Evolutionary conservation across 1,140 invertebrate species (phyloP), one percentile per base, ranked within the genome.

Genomic region (Colletes latitarsis): DNA sequence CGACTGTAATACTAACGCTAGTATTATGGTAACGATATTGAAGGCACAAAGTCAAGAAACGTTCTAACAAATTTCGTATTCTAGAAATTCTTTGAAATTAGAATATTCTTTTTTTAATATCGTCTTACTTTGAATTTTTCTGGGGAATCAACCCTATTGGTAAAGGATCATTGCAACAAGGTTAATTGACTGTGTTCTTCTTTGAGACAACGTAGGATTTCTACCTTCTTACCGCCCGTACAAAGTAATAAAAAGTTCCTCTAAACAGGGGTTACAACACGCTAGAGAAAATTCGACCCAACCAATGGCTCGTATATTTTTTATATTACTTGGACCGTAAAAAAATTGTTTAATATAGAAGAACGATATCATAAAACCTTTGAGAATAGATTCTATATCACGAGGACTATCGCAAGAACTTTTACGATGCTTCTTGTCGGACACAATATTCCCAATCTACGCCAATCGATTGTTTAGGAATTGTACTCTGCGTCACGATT

Each of bases 281-380:
- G 60, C 19, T 12, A 14, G 12, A 43, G 62, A 15, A 43, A 64
- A 43, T 64, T 41, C 62, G 30, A 64, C 4, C 0, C 62, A 43
- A 15, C 30, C 62, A 19, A 64, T 64, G 41, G 41, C 30, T 41
- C 62, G 62, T 64, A 64, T 64, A 64, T n/a, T 41, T 64, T 41
- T 41, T 43, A 43, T 19, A 64, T 14, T 6, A 43, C 15, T 8
- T 2, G 15, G 41, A 3, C 39, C 62, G 41, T 64, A 43, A 64
- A 43, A 39, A 64, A 39, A 43, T 64, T 64, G 21, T 41, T 43
- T 43, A 64, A 41, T 43, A 64, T 41, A 39, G 12, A 58, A 19
- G 17, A 58, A 58, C 57, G 17, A 19, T 58, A 58, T 8, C 57
- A 19, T 58, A 58, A 58, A 58, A 58, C 19, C 17, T 19, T 19